Evolutionary conservation across 2,888 invertebrate genomes (phyloP), one percentile per base, ranked within the genome.

Genomic region (Caradrina kadenii): DNA sequence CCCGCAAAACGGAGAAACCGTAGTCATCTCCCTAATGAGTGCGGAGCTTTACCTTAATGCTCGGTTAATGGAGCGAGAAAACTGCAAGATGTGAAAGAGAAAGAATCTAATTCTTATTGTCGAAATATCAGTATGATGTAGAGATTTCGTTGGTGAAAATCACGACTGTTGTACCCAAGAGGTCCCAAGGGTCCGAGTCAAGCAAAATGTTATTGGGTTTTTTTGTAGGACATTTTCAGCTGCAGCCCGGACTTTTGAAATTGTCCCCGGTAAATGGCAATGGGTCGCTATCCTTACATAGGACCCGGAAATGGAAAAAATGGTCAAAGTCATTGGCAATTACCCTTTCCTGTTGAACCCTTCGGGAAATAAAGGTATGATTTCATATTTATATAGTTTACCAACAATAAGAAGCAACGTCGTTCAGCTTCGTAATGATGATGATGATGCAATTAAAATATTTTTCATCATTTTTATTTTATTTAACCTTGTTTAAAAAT

Each of bases 11-110:
- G 50, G 58, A 68, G 42, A 64, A 62, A 59, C 63, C 54, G 49
- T 42, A 76, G 61, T 69, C 56, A 76, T 77, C 50, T 65, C 11
- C 22, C 8, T 76, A 69, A 64, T 76, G 69, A 80, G 49, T 21
- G 54, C 21, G 17, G 15, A n/a, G 55, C 63, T 52, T 76, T 53
- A 58, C 22, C 21, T n/a, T n/a, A 60, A 75, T 53, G 50, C 63
- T 69, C 11, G 61, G 58, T 10, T 80, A 64, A 48, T 69, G 58
- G 45, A 56, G 53, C 50, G 58, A 58, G 69, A 64, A 53, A 79
- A 61, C 31, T 61, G n/a, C 58, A 58, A 26, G 19, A 62, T 63
- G 53, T 58, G 21, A 53, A 5, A 1, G 45, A 35, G 59, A 53
- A 49, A 74, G 58, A 60, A 42, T 49, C 63, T 60, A n/a, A 62